phyloP scores from a whole-genome alignment of 2,888 invertebrate genomes.

The Bugulina stolonifera region DNA sequence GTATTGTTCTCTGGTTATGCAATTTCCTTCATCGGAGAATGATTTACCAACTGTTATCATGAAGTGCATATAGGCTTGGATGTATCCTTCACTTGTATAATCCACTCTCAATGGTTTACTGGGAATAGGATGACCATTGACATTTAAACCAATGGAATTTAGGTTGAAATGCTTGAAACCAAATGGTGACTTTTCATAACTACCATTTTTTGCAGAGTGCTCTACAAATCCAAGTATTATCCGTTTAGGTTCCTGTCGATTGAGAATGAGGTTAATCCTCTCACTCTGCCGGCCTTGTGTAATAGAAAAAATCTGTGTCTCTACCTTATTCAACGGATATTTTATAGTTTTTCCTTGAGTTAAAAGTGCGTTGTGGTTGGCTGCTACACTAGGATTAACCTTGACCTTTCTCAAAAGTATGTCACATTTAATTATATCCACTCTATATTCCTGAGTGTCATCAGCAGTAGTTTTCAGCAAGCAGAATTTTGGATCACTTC shows the following conservation, averaged over 20 bases:
- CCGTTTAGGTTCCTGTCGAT: not conserved
- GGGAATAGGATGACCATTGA: not conserved
- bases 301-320: not conserved
- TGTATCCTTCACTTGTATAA: not conserved
- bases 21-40: not conserved
- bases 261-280: not conserved
- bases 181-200: not conserved
- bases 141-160: not conserved
- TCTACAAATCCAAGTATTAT: not conserved
- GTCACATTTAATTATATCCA: not conserved
- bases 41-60: not conserved
- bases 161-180: not conserved
- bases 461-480: not conserved
- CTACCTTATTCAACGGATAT: not conserved
- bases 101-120: not conserved
- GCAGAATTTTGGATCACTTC: not conserved
- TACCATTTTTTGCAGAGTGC: not conserved
- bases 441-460: not conserved
- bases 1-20: slow-evolving; percentile 1
- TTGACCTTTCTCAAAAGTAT: not conserved
- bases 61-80: not conserved
- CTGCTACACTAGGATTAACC: not conserved
- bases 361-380: not conserved
- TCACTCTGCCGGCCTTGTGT: not conserved
- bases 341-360: not conserved